Conservation (phyloP, 2,797 vertebrate genomes). For the Garrulus glandarius region DNA sequence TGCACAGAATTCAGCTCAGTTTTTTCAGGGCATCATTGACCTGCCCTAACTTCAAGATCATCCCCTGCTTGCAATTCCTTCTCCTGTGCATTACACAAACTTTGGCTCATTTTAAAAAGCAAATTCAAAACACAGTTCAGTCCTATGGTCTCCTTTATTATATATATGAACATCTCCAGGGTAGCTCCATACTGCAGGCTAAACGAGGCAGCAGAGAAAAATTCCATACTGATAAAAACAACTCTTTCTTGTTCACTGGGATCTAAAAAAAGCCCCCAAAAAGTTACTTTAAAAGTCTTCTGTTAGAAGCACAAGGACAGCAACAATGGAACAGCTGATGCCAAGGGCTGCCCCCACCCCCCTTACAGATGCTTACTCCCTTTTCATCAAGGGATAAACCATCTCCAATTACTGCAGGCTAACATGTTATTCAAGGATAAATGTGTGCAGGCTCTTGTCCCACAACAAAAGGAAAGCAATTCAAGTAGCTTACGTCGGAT, state of each 20-base stretch:
- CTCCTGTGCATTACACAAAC: not conserved
- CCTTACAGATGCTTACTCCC: conserved; percentile 10
- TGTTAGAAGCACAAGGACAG: not conserved
- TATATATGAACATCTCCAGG: not conserved
- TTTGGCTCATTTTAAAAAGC: not conserved
- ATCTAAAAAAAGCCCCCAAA: not conserved
- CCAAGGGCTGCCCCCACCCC: not conserved
- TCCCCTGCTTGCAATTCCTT: not conserved
- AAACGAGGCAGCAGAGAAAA: not conserved
- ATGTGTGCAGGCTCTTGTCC: conserved; percentile 30
- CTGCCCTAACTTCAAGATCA: not conserved
- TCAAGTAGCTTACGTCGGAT: conserved; percentile 46
- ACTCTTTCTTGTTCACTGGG: not conserved
- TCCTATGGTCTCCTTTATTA: not conserved
- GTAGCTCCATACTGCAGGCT: not conserved
- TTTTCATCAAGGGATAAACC: conserved; percentile 56
- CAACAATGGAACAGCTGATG: conserved; percentile 43
- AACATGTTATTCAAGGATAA: conserved; percentile 48
- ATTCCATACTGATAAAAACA: not conserved
- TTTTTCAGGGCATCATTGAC: not conserved
- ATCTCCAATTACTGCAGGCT: conserved; percentile 53
- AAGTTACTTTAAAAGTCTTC: conserved; percentile 7
- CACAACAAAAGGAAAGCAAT: conserved; percentile 7
- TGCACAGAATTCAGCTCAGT: not conserved
- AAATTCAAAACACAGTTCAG: not conserved